A percentile compares a stretch with the other conserved stretches of the same genome.
phyloP scores from a whole-genome alignment of 2,888 invertebrate genomes.

The Ophioninae sp. region DNA sequence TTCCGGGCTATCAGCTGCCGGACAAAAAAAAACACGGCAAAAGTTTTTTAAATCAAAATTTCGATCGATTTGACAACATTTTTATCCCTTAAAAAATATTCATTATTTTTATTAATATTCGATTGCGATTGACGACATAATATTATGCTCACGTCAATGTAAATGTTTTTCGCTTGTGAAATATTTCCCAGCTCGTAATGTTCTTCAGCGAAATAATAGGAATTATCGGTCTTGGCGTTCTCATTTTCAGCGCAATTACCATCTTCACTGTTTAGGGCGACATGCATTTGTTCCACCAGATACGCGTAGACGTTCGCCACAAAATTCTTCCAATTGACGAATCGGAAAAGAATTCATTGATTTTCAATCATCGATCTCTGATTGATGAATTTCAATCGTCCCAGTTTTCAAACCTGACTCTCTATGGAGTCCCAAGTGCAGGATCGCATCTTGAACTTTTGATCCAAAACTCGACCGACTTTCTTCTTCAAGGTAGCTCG shows the following conservation, averaged over 20 bases:
- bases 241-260: slow-evolving; percentile 59
- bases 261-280: slow-evolving; percentile 67
- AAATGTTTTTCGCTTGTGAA: slow-evolving; percentile 64
- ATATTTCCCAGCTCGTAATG: slow-evolving; percentile 68
- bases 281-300: slow-evolving; percentile 73
- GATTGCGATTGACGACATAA: neutral
- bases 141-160: slow-evolving; percentile 61
- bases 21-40: neutral
- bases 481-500: slow-evolving; percentile 68
- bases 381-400: neutral
- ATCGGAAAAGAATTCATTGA: slow-evolving; percentile 7
- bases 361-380: neutral
- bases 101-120: neutral
- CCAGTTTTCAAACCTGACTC: slow-evolving; percentile 66
- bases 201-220: slow-evolving; percentile 70
- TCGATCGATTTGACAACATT: neutral
- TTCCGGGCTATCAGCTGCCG: slow-evolving; percentile 65
- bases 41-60: neutral
- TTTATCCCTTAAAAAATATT: neutral
- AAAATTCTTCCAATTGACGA: slow-evolving; percentile 67
- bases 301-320: slow-evolving; percentile 69
- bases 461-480: slow-evolving; percentile 72
- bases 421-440: slow-evolving; percentile 62
- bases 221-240: neutral
- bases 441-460: slow-evolving; percentile 68